These are phyloP conservation scores for Carassius auratus DNA, from an alignment of 2,113 vertebrate genomes.

Conservation along the genomic window DNA sequence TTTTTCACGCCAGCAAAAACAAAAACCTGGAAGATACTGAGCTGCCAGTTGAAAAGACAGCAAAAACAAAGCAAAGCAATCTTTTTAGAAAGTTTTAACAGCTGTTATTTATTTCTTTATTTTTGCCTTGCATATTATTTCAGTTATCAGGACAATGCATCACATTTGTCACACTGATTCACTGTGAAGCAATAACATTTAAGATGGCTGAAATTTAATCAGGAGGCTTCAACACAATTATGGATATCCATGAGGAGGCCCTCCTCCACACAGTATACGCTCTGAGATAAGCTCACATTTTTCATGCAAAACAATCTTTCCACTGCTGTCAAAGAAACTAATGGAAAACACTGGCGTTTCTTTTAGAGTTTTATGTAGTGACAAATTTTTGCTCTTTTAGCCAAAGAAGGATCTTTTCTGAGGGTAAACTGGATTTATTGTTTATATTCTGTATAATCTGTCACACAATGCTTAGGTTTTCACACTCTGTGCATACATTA, in stretches of 20 bases:
- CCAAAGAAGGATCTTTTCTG: background rate
- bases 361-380: conserved; percentile 15
- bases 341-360: conserved; percentile 53
- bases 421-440: background rate
- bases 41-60: background rate
- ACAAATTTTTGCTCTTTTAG: conserved; percentile 16
- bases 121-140: conserved; percentile 42
- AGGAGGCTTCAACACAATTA: conserved; percentile 75
- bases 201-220: conserved; percentile 76
- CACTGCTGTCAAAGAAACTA: conserved; percentile 74
- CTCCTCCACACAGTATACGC: conserved; percentile 45
- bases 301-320: conserved; percentile 72
- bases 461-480: background rate
- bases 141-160: conserved; percentile 53
- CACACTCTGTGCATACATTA: background rate
- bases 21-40: background rate
- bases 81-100: conserved; percentile 33
- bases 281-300: conserved; percentile 70
- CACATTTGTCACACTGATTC: conserved; percentile 76
- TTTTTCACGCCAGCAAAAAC: conserved; percentile 1
- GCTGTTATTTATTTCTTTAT: conserved; percentile 17
- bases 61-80: conserved; percentile 21
- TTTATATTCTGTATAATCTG: background rate
- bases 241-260: conserved; percentile 68
- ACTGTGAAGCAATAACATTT: conserved; percentile 74